These are phyloP conservation scores for Urocynchramus pylzowi DNA, from an alignment of 2,113 vertebrate genomes.

Conservation along the genomic window DNA sequence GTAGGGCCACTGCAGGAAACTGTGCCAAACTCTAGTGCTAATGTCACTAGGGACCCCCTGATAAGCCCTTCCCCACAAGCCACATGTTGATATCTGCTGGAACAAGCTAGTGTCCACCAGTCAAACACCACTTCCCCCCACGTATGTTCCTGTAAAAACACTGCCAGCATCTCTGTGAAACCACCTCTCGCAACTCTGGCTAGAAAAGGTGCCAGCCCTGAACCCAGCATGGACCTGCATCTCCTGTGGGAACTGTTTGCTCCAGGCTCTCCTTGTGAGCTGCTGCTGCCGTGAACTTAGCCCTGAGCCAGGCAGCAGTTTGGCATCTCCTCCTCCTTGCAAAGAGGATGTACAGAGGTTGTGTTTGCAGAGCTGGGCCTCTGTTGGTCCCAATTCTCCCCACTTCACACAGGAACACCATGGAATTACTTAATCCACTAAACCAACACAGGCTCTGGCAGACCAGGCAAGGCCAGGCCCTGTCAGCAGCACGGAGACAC, in stretches of 20 bases:
- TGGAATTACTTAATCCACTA: rapidly evolving
- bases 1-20: not conserved
- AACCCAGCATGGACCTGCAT: not conserved
- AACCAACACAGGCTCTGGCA: not conserved
- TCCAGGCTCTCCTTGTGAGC: not conserved
- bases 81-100: rapidly evolving
- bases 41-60: not conserved
- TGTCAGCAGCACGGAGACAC: not conserved
- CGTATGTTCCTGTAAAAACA: rapidly evolving
- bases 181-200: not conserved
- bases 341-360: not conserved
- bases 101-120: not conserved
- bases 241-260: not conserved
- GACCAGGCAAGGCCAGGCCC: not conserved
- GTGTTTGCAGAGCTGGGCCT: not conserved
- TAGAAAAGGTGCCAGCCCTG: not conserved
- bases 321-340: not conserved
- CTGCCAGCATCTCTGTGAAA: not conserved
- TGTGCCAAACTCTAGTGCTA: not conserved
- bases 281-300: not conserved
- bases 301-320: not conserved
- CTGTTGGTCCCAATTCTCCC: rapidly evolving
- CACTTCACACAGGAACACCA: not conserved
- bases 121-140: not conserved
- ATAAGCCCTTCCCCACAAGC: no score